Evolutionary conservation across 92 coral and sea anemone species (phyloP).

Genomic region (Nematostella vectensis): DNA sequence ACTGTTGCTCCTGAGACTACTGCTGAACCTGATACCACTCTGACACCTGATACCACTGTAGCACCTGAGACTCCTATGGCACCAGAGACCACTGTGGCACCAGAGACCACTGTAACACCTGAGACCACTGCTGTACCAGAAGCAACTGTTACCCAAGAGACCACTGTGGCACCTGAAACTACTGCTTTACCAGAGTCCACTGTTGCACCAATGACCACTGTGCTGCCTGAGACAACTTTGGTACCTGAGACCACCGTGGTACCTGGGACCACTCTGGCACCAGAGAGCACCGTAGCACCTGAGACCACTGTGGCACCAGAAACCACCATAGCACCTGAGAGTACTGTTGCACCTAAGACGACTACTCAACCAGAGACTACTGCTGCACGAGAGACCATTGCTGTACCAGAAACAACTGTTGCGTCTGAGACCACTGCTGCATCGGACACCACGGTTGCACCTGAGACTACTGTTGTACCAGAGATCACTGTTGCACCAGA

Average conservation of each 20-base stretch:
- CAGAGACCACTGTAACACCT: background rate
- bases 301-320: background rate
- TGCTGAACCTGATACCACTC: no score
- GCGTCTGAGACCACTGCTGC: background rate
- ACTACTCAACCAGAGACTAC: background rate
- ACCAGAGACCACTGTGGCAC: no score
- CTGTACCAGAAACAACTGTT: background rate
- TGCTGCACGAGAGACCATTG: background rate
- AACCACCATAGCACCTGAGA: background rate
- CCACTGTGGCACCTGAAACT: background rate
- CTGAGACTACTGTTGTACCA: background rate
- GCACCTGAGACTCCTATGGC: no score
- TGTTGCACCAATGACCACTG: background rate
- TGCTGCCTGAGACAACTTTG: background rate
- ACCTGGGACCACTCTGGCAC: background rate
- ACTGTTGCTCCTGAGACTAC: no score
- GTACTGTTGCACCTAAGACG: background rate
- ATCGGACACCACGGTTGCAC: background rate
- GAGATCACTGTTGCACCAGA: background rate
- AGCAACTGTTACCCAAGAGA: background rate
- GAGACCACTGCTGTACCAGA: slow-evolving; percentile 1
- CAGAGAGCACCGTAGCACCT: background rate
- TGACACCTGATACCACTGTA: no score
- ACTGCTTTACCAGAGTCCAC: no score
- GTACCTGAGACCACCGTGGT: background rate